Percentiles rank a stretch among this genome's conserved stretches.
These are phyloP conservation scores for Steinernema hermaphroditum DNA, from an alignment of 2,888 invertebrate species.

Conservation along the genomic window DNA sequence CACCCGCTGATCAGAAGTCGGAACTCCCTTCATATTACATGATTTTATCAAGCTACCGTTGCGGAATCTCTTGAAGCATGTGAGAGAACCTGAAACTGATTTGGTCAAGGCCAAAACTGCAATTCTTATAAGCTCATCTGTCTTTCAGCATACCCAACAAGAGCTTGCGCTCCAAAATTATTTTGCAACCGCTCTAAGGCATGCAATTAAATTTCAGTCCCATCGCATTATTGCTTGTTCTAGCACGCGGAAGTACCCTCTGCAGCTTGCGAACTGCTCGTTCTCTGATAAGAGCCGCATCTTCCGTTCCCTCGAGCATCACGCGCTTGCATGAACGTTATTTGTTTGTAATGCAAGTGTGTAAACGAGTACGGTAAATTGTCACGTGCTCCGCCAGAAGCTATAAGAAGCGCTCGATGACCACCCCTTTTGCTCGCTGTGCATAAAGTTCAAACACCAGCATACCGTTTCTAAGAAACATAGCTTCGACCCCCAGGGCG, in stretches of 20 bases:
- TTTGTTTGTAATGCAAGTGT: slow-evolving; percentile 14
- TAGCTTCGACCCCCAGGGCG: too few species aligned
- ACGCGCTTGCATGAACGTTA: slow-evolving; percentile 4
- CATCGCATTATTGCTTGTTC: background rate
- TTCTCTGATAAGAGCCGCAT: slow-evolving; percentile 20
- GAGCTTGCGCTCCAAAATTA: too few species aligned
- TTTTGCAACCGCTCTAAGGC: background rate
- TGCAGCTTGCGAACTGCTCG: slow-evolving; percentile 2
- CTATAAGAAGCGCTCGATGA: background rate
- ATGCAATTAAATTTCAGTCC: slow-evolving; percentile 4
- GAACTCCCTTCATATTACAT: too few species aligned
- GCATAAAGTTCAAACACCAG: slow-evolving; percentile 8
- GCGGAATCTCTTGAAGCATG: too few species aligned
- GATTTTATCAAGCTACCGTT: too few species aligned
- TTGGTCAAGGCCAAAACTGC: too few species aligned
- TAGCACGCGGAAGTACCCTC: background rate
- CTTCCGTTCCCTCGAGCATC: background rate
- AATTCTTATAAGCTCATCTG: too few species aligned
- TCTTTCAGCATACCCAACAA: too few species aligned
- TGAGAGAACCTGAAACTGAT: too few species aligned
- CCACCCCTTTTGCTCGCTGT: background rate
- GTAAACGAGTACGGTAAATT: slow-evolving; percentile 14
- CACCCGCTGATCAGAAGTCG: too few species aligned
- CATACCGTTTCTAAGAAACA: background rate
- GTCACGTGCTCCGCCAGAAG: background rate